Conservation (phyloP, 2,113 vertebrate species). For the Scatophagus argus region DNA sequence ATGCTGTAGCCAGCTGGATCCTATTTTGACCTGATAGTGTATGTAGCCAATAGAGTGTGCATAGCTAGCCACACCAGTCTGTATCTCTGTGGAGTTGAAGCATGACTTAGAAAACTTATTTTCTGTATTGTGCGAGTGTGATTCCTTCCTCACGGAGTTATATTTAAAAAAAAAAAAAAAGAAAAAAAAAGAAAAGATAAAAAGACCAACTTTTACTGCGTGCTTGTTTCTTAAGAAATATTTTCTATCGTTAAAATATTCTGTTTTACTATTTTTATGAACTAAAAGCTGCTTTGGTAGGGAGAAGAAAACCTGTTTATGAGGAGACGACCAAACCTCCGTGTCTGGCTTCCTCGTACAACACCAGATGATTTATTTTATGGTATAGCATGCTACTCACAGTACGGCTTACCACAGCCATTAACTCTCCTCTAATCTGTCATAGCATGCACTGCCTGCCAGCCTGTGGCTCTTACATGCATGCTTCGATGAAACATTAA, state of each 20-base stretch:
- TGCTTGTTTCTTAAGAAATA: slow-evolving; percentile 64
- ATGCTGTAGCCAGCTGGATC: slow-evolving; percentile 75
- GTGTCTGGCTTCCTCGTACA: slow-evolving; percentile 57
- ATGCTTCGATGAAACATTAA: slow-evolving; percentile 61
- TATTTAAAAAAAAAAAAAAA: slow-evolving; percentile 38
- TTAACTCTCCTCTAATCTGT: slow-evolving; percentile 65
- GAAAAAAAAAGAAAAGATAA: slow-evolving; percentile 29
- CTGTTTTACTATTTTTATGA: slow-evolving; percentile 72
- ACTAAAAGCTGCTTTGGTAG: slow-evolving; percentile 64
- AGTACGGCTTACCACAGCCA: slow-evolving; percentile 64
- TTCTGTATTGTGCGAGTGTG: slow-evolving; percentile 65
- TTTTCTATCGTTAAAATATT: slow-evolving; percentile 69
- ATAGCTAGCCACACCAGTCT: slow-evolving; percentile 62
- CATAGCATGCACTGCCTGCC: slow-evolving; percentile 69
- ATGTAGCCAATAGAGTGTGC: slow-evolving; percentile 74
- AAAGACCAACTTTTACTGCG: slow-evolving; percentile 43
- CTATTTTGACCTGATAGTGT: slow-evolving; percentile 69
- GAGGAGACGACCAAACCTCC: slow-evolving; percentile 62
- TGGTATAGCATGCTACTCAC: slow-evolving; percentile 65
- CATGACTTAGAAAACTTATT: slow-evolving; percentile 74
- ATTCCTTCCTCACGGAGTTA: slow-evolving; percentile 46
- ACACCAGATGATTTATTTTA: slow-evolving; percentile 67
- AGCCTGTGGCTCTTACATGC: slow-evolving; percentile 68
- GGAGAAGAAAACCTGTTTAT: slow-evolving; percentile 41
- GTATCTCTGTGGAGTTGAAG: slow-evolving; percentile 72